A percentile compares a stretch with the other conserved stretches of the same genome.
Conservation (phyloP, 23 tunicate genomes). For the Diplosoma virens region DNA sequence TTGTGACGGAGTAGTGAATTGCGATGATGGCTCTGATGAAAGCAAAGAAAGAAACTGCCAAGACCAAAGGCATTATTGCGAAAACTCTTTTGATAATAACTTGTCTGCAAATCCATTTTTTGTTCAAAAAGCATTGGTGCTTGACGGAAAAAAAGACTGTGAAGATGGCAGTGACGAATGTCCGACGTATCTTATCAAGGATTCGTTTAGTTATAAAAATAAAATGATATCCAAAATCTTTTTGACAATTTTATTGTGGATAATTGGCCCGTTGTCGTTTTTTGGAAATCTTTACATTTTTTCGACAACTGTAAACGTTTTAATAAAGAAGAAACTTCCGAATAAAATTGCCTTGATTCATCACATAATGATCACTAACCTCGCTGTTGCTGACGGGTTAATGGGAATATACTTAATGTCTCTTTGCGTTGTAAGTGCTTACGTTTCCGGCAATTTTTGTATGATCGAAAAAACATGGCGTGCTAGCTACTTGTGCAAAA, state of each 20-base stretch:
- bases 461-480: slow-evolving; percentile 40
- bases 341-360: slow-evolving; percentile 23
- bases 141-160: slow-evolving; percentile 55
- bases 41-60: slow-evolving; percentile 29
- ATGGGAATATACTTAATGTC: slow-evolving; percentile 53
- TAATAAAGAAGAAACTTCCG: not conserved
- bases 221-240: slow-evolving; percentile 32
- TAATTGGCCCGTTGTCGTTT: slow-evolving; percentile 50
- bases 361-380: slow-evolving; percentile 33
- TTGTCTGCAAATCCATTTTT: slow-evolving; percentile 16
- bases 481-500: slow-evolving; percentile 13
- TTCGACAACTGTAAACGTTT: slow-evolving; percentile 1
- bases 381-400: slow-evolving; percentile 46
- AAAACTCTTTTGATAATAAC: not conserved
- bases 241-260: slow-evolving; percentile 38
- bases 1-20: slow-evolving; percentile 61
- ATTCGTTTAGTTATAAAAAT: slow-evolving; percentile 41
- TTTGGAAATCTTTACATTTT: slow-evolving; percentile 39
- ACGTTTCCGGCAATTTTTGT: slow-evolving; percentile 41
- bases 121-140: slow-evolving; percentile 27
- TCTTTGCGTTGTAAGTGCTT: slow-evolving; percentile 22
- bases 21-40: slow-evolving; percentile 81
- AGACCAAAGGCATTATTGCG: slow-evolving; percentile 69
- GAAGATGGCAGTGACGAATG: slow-evolving; percentile 69
- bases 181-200: slow-evolving; percentile 3